Evolutionary conservation across 2,888 invertebrate species (phyloP), one percentile per base, ranked within the genome.

Genomic region (Pterobdella sp.): DNA sequence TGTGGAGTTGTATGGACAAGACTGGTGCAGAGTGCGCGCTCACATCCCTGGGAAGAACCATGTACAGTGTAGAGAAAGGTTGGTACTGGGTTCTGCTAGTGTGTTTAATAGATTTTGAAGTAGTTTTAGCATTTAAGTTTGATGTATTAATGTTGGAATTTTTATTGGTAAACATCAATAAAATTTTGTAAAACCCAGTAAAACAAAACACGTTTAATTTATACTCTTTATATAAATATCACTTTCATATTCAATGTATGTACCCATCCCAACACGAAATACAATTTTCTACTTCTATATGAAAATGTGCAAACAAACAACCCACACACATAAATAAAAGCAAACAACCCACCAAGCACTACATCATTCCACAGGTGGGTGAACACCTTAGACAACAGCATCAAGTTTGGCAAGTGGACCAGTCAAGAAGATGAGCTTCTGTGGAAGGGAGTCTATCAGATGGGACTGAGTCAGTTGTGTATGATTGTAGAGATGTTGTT

Each of bases 61-160:
- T 22, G 71, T 74, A 14, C 84, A 84, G 77, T 84, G 84, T 74
- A 71, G 83, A 42, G 83, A 84, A 72, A 79, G 84, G 79, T 83
- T 68, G 74, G 78, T 65, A 7, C 52, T 32, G 26, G 32, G 14
- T 37, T 37, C 31, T 42, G n/a, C 35, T 22, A 10, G 1, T 35
- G 32, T 72, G 7, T 60, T 56, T 35, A 7, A n/a, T n/a, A n/a
- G n/a, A n/a, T n/a, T n/a, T n/a, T n/a, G n/a, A n/a, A n/a, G n/a
- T n/a, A n/a, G n/a, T n/a, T n/a, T n/a, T n/a, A n/a, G n/a, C n/a
- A n/a, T n/a, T n/a, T n/a, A n/a, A n/a, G n/a, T n/a, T n/a, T n/a
- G n/a, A n/a, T n/a, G n/a, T n/a, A n/a, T n/a, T n/a, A n/a, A n/a
- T n/a, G n/a, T n/a, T n/a, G n/a, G n/a, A n/a, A n/a, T n/a, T n/a